Base-by-base conservation (phyloP, 2,113 vertebrate genomes). In the Barnardius zonarius region DNA sequence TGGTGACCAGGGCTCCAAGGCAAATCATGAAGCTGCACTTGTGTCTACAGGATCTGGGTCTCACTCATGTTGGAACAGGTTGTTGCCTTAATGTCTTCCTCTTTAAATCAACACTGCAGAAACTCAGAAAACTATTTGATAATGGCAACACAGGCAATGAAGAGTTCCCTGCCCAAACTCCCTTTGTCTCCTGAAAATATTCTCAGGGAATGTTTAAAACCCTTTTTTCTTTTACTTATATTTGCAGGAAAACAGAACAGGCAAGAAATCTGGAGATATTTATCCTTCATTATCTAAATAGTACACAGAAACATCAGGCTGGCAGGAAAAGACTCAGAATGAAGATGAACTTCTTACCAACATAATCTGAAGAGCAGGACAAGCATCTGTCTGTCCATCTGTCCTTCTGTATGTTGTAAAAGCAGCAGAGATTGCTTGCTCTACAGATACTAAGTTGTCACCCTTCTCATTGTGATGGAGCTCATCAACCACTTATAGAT, bases 181-280 rank as follows among this genome's bases (percentile, higher is more conserved):
- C 31, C 22, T 77, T 86, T 5, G 2, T 19, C 15, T 46, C 28
- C 52, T 63, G 11, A 23, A 57, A 57, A 30, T 48, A 49, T n/a
- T 70, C 33, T 28, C 61, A 13, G 9, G 3, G 12, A 30, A 33
- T 67, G 10, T 39, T 55, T 28, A 81, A 83, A 92, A 23, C 4
- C 4, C 3, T 0, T 31, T 67, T 52, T 48, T 37, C 10, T 23
- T 2, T 3, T 18, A 4, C 31, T 55, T 68, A 19, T 39, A 44
- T 75, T 92, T 66, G 52, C n/a, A 57, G 27, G 16, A 77, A 64
- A 24, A 23, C 5, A 1, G 18, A 49, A 63, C 9, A 82, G 15
- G 12, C 12, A 35, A 87, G 43, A 72, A 70, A 76, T 61, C 2
- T 24, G 33, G 23, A 75, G 27, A 16, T 64, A 22, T 18, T 84